Evolutionary conservation across 2,797 vertebrate genomes (phyloP), one percentile per base, ranked within the genome.

Genomic region (Apogon talboti): DNA sequence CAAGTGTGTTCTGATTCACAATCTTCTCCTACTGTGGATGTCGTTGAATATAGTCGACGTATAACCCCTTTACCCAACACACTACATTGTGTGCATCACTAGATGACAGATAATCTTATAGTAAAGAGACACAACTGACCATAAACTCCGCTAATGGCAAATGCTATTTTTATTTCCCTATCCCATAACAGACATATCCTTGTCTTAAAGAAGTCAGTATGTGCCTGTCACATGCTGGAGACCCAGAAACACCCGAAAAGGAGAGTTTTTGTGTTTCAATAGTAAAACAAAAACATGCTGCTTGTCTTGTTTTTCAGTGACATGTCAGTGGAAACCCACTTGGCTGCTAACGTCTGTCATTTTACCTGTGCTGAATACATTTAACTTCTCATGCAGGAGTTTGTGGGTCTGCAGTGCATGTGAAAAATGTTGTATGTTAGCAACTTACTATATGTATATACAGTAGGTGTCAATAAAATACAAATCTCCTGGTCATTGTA

Each of bases 291-390:
- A 74, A 59, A 61, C 71, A 33, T 70, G 61, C 69, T 78, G 66
- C 74, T 47, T 68, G 71, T 80, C 78, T 71, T 66, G 69, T 77
- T 88, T 71, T 63, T 76, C 66, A 48, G 56, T 24, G 55, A 73
- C 69, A 76, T 63, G 55, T 63, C 71, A 69, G 69, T 42, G 47
- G 66, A 74, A 61, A 67, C 44, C 63, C 71, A 51, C 61, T 59
- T 38, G 35, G 48, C 69, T 61, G 65, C 77, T 35, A 24, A 46
- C 21, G 54, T 74, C 64, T 40, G 71, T 81, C 66, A 76, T 63
- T 57, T 65, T 4, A 56, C 38, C 44, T 30, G 15, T 4, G 1
- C 2, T 18, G 56, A 55, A 71, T 64, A 47, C 71, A 71, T 54
- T 13, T 4, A 21, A 3, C 19, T 21, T 21, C 19, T 21, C 19